phyloP scores from a whole-genome alignment of 2,888 invertebrate species.

The Pristionchus fissidentatus region DNA sequence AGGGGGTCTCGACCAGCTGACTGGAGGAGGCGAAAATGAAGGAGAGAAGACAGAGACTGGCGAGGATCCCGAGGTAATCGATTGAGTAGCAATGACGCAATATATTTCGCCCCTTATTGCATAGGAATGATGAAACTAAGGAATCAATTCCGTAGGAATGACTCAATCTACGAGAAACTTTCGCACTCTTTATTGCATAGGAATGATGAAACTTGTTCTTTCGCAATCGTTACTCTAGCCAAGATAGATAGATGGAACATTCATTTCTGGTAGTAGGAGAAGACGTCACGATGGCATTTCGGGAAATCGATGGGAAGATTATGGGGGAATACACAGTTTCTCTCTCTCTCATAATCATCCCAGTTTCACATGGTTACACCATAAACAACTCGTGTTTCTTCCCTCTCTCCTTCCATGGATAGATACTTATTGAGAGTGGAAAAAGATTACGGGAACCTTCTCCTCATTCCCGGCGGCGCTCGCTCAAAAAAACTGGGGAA shows the following conservation, averaged over 20 bases:
- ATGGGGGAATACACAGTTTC: no score
- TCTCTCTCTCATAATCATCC: no score
- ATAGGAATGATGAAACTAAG: background rate
- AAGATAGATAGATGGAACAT: no score
- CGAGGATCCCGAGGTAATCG: slow-evolving; percentile 88
- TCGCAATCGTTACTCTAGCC: no score
- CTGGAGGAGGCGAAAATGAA: slow-evolving; percentile 65
- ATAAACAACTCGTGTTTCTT: no score
- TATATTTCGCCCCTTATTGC: background rate
- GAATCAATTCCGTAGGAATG: background rate
- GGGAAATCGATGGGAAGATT: no score
- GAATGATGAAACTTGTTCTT: background rate
- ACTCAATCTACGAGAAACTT: background rate
- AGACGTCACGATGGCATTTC: no score
- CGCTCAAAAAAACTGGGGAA: slow-evolving; percentile 2
- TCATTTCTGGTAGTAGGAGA: no score
- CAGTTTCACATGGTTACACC: no score
- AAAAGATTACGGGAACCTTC: slow-evolving; percentile 24
- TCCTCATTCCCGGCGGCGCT: slow-evolving; percentile 1
- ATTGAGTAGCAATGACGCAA: background rate
- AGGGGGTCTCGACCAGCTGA: slow-evolving; percentile 61
- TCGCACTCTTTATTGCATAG: background rate
- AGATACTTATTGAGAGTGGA: background rate
- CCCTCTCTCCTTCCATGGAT: background rate
- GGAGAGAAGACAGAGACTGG: slow-evolving; percentile 91